Evolutionary conservation across 2,113 vertebrate species (phyloP), one percentile per base, ranked within the genome.

Genomic region (Laticauda laticaudata): DNA sequence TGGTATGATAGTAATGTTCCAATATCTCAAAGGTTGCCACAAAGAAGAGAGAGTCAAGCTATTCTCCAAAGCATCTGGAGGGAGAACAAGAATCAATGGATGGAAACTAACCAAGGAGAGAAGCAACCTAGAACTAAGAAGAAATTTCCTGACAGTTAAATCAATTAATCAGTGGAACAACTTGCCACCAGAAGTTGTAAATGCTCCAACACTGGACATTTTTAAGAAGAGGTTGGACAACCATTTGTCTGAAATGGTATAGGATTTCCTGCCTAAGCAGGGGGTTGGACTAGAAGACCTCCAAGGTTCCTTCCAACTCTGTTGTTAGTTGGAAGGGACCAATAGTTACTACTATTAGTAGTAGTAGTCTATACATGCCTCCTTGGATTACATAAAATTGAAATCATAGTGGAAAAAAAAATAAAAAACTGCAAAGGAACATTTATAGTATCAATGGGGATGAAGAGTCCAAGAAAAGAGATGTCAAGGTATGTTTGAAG

Each of bases 371-470:
- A 88, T 51, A 94, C 95, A 91, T 96, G 93, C 92, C 92, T 94
- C 86, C 26, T 86, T 88, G 54, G 93, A 94, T 94, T 95, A 93
- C 39, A 59, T 6, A 94, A 94, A 95, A 91, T 90, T 95, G 88
- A 96, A 96, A 55, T 91, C 90, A 95, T 93, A 94, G 23, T 87
- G 89, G 75, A 93, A 20, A 34, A 34, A 96, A 96, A 95, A 94
- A 90, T 89, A 92, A 86, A 86, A n/a, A 86, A 81, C 55, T 56
- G 43, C 29, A 86, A 26, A 90, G 88, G 54, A 90, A 90, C 54
- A 59, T 89, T 57, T 92, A 85, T 95, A 91, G 91, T 61, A 94
- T 93, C 90, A 92, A 57, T 94, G 92, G 87, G 94, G 89, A 94
- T 91, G 45, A 92, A 94, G 81, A 43, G 86, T 24, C 61, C 89